Evolutionary conservation across 2,888 invertebrate genomes (phyloP), one percentile per base, ranked within the genome.

Genomic region (Drosophila parthenogenetica): DNA sequence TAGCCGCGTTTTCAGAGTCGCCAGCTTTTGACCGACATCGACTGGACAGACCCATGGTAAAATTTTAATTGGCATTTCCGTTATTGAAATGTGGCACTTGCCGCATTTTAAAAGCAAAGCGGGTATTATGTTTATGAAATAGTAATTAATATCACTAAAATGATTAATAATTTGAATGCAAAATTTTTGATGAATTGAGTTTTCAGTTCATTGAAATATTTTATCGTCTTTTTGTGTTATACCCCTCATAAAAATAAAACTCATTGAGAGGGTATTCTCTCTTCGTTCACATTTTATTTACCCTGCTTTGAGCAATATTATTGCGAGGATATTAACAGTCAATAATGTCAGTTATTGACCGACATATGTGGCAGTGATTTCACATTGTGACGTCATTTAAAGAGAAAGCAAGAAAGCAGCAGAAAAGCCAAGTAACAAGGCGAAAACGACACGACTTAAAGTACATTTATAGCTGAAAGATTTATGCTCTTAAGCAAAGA

Each of bases 51-150:
- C 70, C 76, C 79, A 83, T 86, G 86, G 84, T 84, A 72, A 81
- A 82, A 74, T 86, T 84, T 84, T 86, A 84, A 84, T 84, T 84
- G 84, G 86, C 83, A 71, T 79, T 84, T 86, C 84, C 81, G 84
- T 84, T 84, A 82, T 84, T 82, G 83, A 84, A 84, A 86, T 86
- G 81, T 86, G 81, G 74, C 82, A 77, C 79, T 71, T 78, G 75
- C 59, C 53, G 69, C 54, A 55, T 54, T 83, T 69, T 72, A 25
- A 16, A 50, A 64, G 50, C 22, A 10, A 0, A 35, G 13, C 13
- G 59, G 68, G 53, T 66, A 37, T 35, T 14, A 7, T 40, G 16
- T n/a, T 42, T n/a, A 11, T 5, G 4, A n/a, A 5, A n/a, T 14
- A 8, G 16, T 19, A 22, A 37, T 8, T 22, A 53, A 4, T 14